Percentiles rank a stretch among this genome's conserved stretches.
These are phyloP conservation scores for Picathartes gymnocephalus DNA, from an alignment of 2,113 vertebrate genomes.

Conservation along the genomic window DNA sequence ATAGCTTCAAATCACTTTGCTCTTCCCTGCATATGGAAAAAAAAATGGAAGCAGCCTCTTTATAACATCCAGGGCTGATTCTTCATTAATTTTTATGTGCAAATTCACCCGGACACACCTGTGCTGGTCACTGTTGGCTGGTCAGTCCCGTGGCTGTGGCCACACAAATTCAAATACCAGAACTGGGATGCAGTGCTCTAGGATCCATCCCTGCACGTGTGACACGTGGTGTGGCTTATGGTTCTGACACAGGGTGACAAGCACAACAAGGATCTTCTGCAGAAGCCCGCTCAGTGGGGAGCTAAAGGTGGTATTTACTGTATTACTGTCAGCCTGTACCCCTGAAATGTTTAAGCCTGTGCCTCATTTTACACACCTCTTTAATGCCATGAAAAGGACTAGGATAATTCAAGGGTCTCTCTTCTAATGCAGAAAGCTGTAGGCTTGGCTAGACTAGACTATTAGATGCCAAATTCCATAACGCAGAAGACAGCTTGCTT, in stretches of 20 bases:
- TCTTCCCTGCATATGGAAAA: neutral
- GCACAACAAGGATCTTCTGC: neutral
- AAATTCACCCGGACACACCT: accelerated
- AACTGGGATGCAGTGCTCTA: neutral
- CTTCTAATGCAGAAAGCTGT: neutral
- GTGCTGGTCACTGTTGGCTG: neutral
- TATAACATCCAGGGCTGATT: neutral
- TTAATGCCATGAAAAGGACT: neutral
- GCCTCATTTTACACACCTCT: neutral
- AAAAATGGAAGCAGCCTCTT: neutral
- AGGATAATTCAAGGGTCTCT: neutral
- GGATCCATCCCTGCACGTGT: neutral
- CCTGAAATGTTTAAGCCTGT: neutral
- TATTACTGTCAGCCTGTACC: neutral
- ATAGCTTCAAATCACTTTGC: neutral
- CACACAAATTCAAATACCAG: neutral
- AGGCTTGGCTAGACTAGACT: neutral
- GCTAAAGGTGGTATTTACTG: neutral
- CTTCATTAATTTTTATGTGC: neutral
- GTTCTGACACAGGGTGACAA: neutral
- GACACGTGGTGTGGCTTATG: neutral
- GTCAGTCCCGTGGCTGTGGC: neutral
- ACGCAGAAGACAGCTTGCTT: neutral
- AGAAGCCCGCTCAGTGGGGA: neutral
- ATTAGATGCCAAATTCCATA: neutral